A percentile compares a stretch with the other conserved stretches of the same genome.
These are phyloP conservation scores for Cirrhinus molitorella DNA, from an alignment of 2,797 vertebrate species.

Conservation along the genomic window DNA sequence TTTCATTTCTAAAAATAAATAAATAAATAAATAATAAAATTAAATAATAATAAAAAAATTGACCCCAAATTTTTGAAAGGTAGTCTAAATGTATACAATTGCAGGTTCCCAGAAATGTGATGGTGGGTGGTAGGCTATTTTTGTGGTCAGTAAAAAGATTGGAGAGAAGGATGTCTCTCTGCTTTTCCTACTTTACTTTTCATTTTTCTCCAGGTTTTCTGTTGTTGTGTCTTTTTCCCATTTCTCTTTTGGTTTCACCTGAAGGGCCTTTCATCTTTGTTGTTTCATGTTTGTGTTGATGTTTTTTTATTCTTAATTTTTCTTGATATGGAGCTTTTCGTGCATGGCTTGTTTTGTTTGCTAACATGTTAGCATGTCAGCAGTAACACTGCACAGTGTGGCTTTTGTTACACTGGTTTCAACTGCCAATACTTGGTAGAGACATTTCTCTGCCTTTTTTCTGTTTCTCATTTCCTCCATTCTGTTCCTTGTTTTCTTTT, in stretches of 20 bases:
- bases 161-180: constrained; percentile 79
- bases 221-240: constrained; percentile 23
- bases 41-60: background rate
- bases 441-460: background rate
- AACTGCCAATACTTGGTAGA: background rate
- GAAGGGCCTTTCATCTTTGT: constrained; percentile 16
- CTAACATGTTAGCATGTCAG: constrained; percentile 22
- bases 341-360: constrained; percentile 43
- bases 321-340: constrained; percentile 18
- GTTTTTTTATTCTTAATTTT: constrained; percentile 2
- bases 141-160: background rate
- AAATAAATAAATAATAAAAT: no score
- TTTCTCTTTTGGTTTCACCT: background rate
- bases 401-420: constrained; percentile 1
- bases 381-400: constrained; percentile 32
- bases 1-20: no score
- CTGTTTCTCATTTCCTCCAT: constrained; percentile 14
- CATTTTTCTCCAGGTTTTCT: constrained; percentile 46
- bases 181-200: constrained; percentile 53
- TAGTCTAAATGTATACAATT: background rate
- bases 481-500: constrained; percentile 15
- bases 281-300: constrained; percentile 19
- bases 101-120: background rate
- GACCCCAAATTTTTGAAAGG: background rate
- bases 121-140: background rate